These are phyloP conservation scores for Acleris emargana DNA, from an alignment of 2,888 invertebrate species.

Conservation along the genomic window DNA sequence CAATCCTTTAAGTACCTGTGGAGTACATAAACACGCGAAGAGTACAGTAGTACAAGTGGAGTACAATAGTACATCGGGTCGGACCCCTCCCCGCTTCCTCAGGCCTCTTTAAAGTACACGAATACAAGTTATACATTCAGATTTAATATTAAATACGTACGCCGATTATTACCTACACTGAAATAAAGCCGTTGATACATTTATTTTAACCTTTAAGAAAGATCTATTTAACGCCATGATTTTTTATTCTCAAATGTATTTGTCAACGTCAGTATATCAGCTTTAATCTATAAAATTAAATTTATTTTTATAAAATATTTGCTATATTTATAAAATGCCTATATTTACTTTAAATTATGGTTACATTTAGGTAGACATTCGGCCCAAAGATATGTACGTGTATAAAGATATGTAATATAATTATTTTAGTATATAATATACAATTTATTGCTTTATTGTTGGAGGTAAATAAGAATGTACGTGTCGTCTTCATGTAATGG, in stretches of 20 bases:
- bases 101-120: slow-evolving; percentile 33
- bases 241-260: not conserved
- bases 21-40: not conserved
- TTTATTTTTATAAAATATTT: slow-evolving; percentile 37
- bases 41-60: slow-evolving; percentile 8
- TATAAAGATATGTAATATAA: slow-evolving; percentile 36
- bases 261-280: slow-evolving; percentile 29
- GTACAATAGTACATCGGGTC: slow-evolving; percentile 12
- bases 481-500: slow-evolving; percentile 33
- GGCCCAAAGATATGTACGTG: slow-evolving; percentile 36
- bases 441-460: slow-evolving; percentile 35
- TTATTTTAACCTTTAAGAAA: slow-evolving; percentile 1
- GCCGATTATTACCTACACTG: slow-evolving; percentile 33
- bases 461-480: slow-evolving; percentile 36
- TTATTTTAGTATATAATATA: slow-evolving; percentile 34
- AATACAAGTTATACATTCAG: slow-evolving; percentile 38
- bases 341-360: slow-evolving; percentile 32
- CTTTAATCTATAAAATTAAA: slow-evolving; percentile 34
- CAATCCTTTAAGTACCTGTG: not conserved
- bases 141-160: slow-evolving; percentile 36
- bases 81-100: slow-evolving; percentile 30
- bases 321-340: slow-evolving; percentile 37
- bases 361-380: slow-evolving; percentile 35
- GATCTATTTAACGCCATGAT: not conserved
- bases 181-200: slow-evolving; percentile 33